phyloP scores from a whole-genome alignment of 2,113 vertebrate species.

The Tragulus kanchil region DNA sequence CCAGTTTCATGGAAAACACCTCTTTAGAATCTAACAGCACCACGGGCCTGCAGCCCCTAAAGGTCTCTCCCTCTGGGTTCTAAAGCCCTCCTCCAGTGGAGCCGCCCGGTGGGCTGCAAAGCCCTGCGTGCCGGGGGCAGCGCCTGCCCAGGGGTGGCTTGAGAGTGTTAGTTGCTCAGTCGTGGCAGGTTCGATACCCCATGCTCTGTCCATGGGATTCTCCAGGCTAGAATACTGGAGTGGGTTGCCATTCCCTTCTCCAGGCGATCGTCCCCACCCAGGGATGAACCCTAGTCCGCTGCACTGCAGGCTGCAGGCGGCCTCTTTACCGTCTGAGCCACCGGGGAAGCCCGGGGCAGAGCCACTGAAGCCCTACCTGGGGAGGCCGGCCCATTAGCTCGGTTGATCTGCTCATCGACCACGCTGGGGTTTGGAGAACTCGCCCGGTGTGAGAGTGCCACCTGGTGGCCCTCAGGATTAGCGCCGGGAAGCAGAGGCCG shows the following conservation, averaged over 20 bases:
- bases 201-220: background rate
- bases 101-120: background rate
- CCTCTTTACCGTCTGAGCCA: background rate
- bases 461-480: slow-evolving; percentile 1
- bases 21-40: background rate
- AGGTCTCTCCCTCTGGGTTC: background rate
- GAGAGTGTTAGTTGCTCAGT: background rate
- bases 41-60: background rate
- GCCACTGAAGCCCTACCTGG: background rate
- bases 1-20: background rate
- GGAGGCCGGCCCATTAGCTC: accelerated
- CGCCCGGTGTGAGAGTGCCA: background rate
- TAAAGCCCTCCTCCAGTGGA: background rate
- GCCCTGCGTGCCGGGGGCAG: background rate
- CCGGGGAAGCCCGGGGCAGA: background rate
- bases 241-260: background rate
- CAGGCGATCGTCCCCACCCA: background rate
- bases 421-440: background rate
- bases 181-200: background rate
- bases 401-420: accelerated
- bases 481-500: background rate
- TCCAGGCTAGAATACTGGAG: background rate
- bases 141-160: background rate
- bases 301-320: background rate
- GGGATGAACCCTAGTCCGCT: background rate